Percentiles rank a stretch among this genome's conserved stretches.
These are phyloP conservation scores for Oeneis ivallda DNA, from an alignment of 2,888 invertebrate genomes.

Conservation along the genomic window DNA sequence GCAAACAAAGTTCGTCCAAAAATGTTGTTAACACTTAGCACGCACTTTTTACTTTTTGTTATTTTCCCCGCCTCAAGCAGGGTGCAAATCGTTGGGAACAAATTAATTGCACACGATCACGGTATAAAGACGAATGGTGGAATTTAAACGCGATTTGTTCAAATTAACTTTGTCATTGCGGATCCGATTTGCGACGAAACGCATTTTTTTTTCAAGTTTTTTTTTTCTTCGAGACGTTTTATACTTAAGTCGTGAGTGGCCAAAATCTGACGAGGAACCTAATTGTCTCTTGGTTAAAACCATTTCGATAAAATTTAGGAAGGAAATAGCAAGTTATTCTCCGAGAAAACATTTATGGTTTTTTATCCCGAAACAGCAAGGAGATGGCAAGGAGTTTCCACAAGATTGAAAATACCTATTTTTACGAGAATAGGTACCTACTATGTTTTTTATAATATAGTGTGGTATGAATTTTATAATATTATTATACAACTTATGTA, in stretches of 20 bases:
- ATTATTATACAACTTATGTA: neutral
- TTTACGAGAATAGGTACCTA: no score
- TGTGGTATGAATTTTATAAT: conserved; percentile 2
- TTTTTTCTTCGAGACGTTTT: no score
- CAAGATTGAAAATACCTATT: no score
- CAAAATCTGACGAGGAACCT: no score
- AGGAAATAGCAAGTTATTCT: no score
- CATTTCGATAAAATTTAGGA: no score
- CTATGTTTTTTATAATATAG: neutral
- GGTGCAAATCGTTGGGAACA: conserved; percentile 30
- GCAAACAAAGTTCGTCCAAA: neutral
- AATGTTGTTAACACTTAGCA: conserved; percentile 9
- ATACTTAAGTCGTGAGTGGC: no score
- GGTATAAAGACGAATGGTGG: conserved; percentile 36
- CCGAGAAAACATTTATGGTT: no score
- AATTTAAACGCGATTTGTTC: conserved; percentile 29
- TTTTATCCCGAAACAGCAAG: no score
- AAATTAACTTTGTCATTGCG: conserved; percentile 22
- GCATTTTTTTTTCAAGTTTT: neutral
- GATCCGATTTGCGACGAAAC: neutral
- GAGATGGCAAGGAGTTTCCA: no score
- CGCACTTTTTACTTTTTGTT: conserved; percentile 25
- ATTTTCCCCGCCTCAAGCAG: conserved; percentile 23
- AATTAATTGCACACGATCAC: conserved; percentile 41
- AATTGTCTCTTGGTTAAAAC: no score